Conservation (phyloP, 2,888 invertebrate genomes). For the Ceriagrion tenellum region DNA sequence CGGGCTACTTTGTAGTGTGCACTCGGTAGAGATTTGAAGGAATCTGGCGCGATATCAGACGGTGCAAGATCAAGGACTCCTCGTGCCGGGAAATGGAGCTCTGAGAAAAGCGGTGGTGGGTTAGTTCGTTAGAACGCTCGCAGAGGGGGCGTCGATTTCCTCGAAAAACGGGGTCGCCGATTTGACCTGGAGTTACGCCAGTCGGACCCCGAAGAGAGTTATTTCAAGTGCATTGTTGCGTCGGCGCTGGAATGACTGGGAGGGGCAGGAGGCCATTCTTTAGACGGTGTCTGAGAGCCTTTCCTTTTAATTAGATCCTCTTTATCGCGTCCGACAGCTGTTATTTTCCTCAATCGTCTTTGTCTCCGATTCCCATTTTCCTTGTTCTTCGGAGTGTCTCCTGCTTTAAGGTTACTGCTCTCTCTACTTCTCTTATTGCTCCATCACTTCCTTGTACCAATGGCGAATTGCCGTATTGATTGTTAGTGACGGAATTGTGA, state of each 20-base stretch:
- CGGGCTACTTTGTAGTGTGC: no score
- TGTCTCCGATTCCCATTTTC: not conserved
- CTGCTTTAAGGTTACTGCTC: not conserved
- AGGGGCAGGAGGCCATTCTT: not conserved
- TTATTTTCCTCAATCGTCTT: not conserved
- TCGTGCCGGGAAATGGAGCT: not conserved
- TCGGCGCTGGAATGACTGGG: not conserved
- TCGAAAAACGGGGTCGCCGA: slow-evolving; percentile 44
- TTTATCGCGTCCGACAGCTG: not conserved
- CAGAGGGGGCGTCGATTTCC: not conserved
- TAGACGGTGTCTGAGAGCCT: not conserved
- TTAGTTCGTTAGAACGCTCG: not conserved
- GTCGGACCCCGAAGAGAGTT: not conserved
- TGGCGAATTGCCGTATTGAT: no score
- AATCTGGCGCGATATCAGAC: not conserved
- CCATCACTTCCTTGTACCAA: no score
- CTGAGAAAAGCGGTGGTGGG: not conserved
- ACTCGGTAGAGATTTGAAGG: not conserved
- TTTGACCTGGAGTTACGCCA: slow-evolving; percentile 47
- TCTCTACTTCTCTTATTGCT: not conserved
- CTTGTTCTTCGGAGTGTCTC: not conserved
- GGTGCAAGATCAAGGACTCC: slow-evolving; percentile 59
- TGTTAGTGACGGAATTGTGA: no score
- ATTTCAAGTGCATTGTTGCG: slow-evolving; percentile 60
- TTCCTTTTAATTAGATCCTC: not conserved